Evolutionary conservation across 2,888 invertebrate species (phyloP), one percentile per base, ranked within the genome.

Genomic region (Metacarcinus magister): DNA sequence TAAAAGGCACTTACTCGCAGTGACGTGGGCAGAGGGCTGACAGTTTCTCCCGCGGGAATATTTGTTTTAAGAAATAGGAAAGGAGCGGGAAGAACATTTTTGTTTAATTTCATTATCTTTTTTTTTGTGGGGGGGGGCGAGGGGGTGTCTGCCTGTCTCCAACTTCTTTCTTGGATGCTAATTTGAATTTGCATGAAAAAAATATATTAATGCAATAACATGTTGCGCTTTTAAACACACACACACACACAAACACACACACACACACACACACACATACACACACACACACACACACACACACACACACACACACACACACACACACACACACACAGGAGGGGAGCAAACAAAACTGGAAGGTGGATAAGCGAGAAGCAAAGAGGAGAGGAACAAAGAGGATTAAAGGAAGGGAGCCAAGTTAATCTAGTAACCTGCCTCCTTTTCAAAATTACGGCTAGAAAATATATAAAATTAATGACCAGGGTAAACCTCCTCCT

Each of bases 201-300:
- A 39, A 39, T n/a, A n/a, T n/a, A 39, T 1, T 1, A 39, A 39
- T 39, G 39, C 39, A 39, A 39, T 39, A 39, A 39, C 16, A 54
- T 16, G 54, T 54, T 19, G 43, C 90, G 87, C 67, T 23, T 2
- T 28, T 5, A 8, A 39, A 89, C 32, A 89, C 87, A 91, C 91
- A 91, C 91, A 91, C 91, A 91, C 91, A 91, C 91, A 91, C 91
- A 91, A 44, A 91, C 91, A 39, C 91, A 39, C 44, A 91, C 91
- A 91, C 91, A 91, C 91, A 91, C 91, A 91, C 91, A 91, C 44
- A 91, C 91, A 91, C 91, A 91, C 91, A 91, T 44, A 91, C 91
- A 91, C 91, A 91, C 91, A 44, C 91, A 91, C 91, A 46, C 91
- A 91, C 91, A 46, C 91, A 91, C 46, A 46, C 91, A 91, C 91